Conservation (phyloP, 1,140 invertebrate genomes). For the Drosophila saltans region DNA sequence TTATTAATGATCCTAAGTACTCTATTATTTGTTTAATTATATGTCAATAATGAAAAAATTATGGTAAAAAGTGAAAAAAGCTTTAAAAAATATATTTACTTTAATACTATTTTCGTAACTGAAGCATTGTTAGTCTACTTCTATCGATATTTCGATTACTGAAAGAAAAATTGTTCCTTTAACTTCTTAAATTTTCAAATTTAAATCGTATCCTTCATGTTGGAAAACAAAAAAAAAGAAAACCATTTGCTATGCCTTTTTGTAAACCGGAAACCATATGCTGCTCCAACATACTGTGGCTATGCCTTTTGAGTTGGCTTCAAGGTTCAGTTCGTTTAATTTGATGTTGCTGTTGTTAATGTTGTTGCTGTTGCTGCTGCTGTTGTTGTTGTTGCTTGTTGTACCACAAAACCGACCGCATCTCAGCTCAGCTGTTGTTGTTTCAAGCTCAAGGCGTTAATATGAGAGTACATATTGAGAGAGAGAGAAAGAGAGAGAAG, state of each 20-base stretch:
- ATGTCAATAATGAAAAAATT: not conserved
- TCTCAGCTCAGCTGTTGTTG: conserved; percentile 61
- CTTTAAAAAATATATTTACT: too few species aligned
- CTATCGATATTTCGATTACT: too few species aligned
- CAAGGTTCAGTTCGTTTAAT: conserved; percentile 58
- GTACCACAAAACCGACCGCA: conserved; percentile 14
- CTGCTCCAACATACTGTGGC: conserved; percentile 18
- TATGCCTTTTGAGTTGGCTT: conserved; percentile 23
- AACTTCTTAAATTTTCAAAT: not conserved
- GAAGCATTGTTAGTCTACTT: too few species aligned
- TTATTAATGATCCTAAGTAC: not conserved
- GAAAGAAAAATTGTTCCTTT: too few species aligned
- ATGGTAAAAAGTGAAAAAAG: too few species aligned
- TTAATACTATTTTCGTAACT: too few species aligned
- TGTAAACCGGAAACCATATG: conserved; percentile 70
- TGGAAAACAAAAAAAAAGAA: not conserved
- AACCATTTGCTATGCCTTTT: conserved; percentile 6
- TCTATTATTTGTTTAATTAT: not conserved
- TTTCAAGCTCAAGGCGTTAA: conserved; percentile 14
- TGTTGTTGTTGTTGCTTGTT: too few species aligned
- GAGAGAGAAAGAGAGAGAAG: not conserved
- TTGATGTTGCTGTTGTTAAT: conserved; percentile 29
- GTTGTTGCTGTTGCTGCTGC: conserved; percentile 30
- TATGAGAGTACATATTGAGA: conserved; percentile 27
- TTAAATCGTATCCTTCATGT: not conserved